phyloP scores from a whole-genome alignment of 2,797 vertebrate genomes.

The Capromys pilorides region DNA sequence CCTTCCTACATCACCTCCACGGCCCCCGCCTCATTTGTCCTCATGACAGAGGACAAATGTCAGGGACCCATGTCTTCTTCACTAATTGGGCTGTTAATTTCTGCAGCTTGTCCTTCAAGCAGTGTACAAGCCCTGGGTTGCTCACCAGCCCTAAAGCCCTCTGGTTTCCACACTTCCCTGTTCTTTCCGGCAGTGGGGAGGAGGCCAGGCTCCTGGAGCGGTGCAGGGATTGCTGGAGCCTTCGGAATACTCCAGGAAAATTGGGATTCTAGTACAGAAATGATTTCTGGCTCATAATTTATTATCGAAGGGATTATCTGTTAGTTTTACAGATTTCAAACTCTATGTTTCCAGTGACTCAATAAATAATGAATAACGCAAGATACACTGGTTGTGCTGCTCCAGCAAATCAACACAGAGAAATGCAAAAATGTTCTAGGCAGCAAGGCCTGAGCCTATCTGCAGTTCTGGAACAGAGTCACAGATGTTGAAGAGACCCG shows the following conservation, averaged over 20 bases:
- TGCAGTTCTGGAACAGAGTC: background rate
- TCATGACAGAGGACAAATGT: background rate
- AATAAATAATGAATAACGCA: background rate
- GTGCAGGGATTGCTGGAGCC: background rate
- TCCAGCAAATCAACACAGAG: background rate
- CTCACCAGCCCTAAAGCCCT: background rate
- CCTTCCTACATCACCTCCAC: background rate
- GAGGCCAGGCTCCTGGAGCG: background rate
- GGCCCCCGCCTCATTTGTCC: too few species aligned
- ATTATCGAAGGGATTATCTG: background rate
- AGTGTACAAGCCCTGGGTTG: background rate
- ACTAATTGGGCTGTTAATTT: background rate
- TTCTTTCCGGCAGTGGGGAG: background rate
- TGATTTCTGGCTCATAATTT: background rate
- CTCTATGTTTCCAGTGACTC: constrained; percentile 29
- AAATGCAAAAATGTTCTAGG: background rate
- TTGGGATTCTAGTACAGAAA: background rate
- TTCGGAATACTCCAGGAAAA: background rate
- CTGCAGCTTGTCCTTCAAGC: background rate
- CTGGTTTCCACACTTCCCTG: background rate
- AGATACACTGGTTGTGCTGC: background rate
- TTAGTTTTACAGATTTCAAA: background rate
- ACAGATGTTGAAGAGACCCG: background rate
- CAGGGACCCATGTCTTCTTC: background rate
- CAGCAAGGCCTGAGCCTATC: background rate